Base-by-base conservation (phyloP, 2,113 vertebrate genomes). In the Corvus moneduloides region DNA sequence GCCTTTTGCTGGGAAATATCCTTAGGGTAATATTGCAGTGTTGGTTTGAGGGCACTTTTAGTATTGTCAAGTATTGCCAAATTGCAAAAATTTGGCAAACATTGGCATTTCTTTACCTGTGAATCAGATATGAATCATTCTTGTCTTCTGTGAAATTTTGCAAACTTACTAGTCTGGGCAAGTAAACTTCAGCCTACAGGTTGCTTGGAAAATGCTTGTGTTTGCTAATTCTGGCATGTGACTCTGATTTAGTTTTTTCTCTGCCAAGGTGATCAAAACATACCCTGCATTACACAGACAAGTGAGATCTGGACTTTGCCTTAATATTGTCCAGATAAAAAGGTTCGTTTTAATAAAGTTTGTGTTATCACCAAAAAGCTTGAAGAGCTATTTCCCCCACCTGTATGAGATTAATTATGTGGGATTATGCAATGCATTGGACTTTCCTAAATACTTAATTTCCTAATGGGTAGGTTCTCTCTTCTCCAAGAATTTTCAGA, bases 381-480 rank as follows among this genome's bases (percentile, higher is more conserved):
- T 51, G 41, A 71, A 39, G 39, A 85, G 8, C 18, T 5, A 2
- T n/a, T 67, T 69, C 32, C 33, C 4, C 1, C 6, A 7, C 58
- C 24, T 86, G 15, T 16, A 11, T 51, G 61, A 62, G 32, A 17
- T 37, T 16, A 16, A 7, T 51, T 54, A 18, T 7, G 1, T 0
- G 0, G 23, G 27, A 12, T 93, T 88, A 56, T 44, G 51, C 39
- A 59, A 33, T 1, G 0, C 12, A 8, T 27, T 0, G 0, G 16
- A 63, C 27, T 83, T 83, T 16, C 21, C 55, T 66, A 41, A 82
- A 20, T 56, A 15, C 2, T 44, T 59, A 1, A 11, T 58, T 94
- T 76, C 46, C 32, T 59, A 51, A 16, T 22, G 12, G 16, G 15
- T 52, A 20, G 9, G 5, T 85, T 91, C n/a, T 73, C 30, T 51